Conservation (phyloP, 2,113 vertebrate species). For the Odontesthes bonariensis region DNA sequence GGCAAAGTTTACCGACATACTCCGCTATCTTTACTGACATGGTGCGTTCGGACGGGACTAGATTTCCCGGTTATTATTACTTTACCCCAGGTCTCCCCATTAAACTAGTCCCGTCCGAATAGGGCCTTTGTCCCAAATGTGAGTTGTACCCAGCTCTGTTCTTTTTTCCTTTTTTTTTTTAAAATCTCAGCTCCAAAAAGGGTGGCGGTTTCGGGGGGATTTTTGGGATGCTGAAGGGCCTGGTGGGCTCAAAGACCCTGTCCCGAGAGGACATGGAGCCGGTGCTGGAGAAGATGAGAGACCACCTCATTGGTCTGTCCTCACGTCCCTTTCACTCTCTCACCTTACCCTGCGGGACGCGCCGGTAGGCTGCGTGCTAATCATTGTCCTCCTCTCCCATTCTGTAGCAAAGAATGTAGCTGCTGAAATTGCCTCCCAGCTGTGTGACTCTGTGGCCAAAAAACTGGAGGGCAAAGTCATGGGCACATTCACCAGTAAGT, state of each 20-base stretch:
- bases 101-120: too few species aligned
- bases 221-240: conserved; percentile 97
- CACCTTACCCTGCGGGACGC: too few species aligned
- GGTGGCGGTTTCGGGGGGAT: conserved; percentile 91
- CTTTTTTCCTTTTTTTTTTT: too few species aligned
- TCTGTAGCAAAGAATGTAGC: conserved; percentile 95
- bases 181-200: conserved; percentile 87
- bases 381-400: conserved; percentile 1
- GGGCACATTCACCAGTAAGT: conserved; percentile 99
- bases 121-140: not conserved
- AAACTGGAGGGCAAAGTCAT: conserved; percentile 99
- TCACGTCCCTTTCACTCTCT: rapidly evolving
- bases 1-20: too few species aligned
- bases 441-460: conserved; percentile 96
- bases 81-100: too few species aligned
- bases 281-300: conserved; percentile 96
- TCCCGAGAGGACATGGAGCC: conserved; percentile 92
- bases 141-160: not conserved
- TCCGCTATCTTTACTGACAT: too few species aligned
- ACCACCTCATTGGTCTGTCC: conserved; percentile 92
- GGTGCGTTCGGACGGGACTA: too few species aligned
- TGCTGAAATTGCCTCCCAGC: conserved; percentile 92
- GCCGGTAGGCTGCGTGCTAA: not conserved
- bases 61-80: too few species aligned
- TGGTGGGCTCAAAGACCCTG: conserved; percentile 97